phyloP scores from a whole-genome alignment of 2,113 vertebrate species.

The Coptodon bakossiorum region DNA sequence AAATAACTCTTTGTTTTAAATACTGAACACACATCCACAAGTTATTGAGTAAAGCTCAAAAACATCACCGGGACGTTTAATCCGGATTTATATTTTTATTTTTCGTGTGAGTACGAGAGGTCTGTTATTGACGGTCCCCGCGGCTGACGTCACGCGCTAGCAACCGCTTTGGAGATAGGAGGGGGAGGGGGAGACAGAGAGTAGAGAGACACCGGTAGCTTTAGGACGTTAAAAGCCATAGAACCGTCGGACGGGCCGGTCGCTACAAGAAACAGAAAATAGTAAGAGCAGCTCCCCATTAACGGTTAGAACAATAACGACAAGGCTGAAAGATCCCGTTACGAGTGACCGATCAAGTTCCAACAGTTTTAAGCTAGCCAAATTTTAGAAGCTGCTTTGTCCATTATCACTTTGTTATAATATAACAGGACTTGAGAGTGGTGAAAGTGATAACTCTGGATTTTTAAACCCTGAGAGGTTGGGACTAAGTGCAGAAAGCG shows the following conservation, averaged over 20 bases:
- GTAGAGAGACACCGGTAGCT: conserved; percentile 43
- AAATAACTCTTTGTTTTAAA: accelerated
- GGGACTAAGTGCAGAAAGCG: background rate
- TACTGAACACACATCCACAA: accelerated
- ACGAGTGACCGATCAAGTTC: background rate
- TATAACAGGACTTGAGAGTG: background rate
- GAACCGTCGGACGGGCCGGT: conserved; percentile 20
- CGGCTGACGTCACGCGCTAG: conserved; percentile 61
- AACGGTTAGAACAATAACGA: background rate
- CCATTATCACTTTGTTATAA: background rate
- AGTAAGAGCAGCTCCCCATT: background rate
- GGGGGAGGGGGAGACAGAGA: conserved; percentile 35
- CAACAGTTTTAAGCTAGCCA: background rate
- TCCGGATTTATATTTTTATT: background rate
- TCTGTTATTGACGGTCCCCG: conserved; percentile 36
- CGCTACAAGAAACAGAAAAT: background rate
- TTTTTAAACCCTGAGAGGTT: background rate
- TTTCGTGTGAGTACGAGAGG: background rate
- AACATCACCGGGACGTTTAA: background rate
- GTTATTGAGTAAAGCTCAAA: accelerated
- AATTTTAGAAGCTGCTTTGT: background rate
- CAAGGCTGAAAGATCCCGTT: background rate
- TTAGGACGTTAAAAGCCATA: conserved; percentile 44
- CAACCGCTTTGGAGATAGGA: conserved; percentile 15
- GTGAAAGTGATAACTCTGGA: background rate